Evolutionary conservation across 1,140 invertebrate genomes (phyloP), one percentile per base, ranked within the genome.

Genomic region (Ips typographus): DNA sequence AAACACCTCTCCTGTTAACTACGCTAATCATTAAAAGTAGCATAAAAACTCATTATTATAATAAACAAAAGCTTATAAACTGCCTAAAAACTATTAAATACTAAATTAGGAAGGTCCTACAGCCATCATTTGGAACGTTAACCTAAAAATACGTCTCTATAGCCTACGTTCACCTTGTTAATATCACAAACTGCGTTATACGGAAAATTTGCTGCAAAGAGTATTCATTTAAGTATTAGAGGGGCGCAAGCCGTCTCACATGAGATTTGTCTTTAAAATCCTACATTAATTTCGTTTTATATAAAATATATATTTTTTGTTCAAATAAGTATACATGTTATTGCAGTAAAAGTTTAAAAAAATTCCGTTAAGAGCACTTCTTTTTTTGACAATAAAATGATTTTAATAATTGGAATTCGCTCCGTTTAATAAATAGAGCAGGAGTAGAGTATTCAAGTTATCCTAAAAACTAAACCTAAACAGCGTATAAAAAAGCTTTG

Each of bases 381-480:
- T 22, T 22, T 22, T 22, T 22, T 22, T 22, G 22, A 22, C 22
- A 22, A 22, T 22, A 22, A 22, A 22, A 22, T 22, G 22, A 22
- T n/a, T n/a, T n/a, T n/a, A n/a, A n/a, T n/a, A n/a, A n/a, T 22
- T 22, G 22, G 22, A 22, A 22, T 22, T 22, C 22, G 22, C 22
- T 22, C 22, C 22, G 22, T 22, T 22, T 22, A 22, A 22, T 22
- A 40, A 22, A 37, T 47, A 44, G 59, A 22, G 59, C 8, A 40
- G 40, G 62, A 65, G 52, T 55, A 55, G 40, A 65, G 40, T 42
- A 65, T 55, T 65, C 52, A 65, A 65, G 62, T 65, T 62, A 65
- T 39, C 55, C 22, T 64, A 58, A 40, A 57, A 42, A 40, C 53
- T 65, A 55, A 22, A 37, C n/a, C 37, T 38, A 39, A 22, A 22